phyloP scores from a whole-genome alignment of 2,888 invertebrate genomes.

The Sarcophaga carnaria region DNA sequence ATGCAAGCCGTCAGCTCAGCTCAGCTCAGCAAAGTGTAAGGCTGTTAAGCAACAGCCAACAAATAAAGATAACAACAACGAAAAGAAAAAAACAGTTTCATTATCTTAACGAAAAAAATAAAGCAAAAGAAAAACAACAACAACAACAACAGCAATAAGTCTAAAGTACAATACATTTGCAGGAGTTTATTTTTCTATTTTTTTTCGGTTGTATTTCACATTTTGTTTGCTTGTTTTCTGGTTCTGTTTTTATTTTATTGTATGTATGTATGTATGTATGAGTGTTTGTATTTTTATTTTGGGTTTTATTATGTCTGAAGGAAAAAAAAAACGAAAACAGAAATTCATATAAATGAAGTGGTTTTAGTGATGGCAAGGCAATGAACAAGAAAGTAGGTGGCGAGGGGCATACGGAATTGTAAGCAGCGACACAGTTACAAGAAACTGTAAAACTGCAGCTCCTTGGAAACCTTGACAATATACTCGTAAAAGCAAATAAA shows the following conservation, averaged over 20 bases:
- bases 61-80: background rate
- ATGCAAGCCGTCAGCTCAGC: background rate
- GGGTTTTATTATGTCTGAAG: constrained; percentile 33
- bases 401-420: background rate
- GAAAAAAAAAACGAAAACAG: background rate
- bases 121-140: background rate
- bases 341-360: background rate
- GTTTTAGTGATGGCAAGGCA: background rate
- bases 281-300: background rate
- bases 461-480: constrained; percentile 67
- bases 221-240: background rate
- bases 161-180: background rate
- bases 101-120: background rate
- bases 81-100: background rate
- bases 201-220: background rate
- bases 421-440: background rate
- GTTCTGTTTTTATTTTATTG: background rate
- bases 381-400: background rate
- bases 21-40: background rate
- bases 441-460: constrained; percentile 38
- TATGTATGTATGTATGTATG: constrained; percentile 23
- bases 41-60: background rate
- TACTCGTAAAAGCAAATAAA: constrained; percentile 31
- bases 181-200: background rate
- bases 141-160: background rate